Base-by-base conservation (phyloP, 2,113 vertebrate species). In the Sceloporus undulatus region DNA sequence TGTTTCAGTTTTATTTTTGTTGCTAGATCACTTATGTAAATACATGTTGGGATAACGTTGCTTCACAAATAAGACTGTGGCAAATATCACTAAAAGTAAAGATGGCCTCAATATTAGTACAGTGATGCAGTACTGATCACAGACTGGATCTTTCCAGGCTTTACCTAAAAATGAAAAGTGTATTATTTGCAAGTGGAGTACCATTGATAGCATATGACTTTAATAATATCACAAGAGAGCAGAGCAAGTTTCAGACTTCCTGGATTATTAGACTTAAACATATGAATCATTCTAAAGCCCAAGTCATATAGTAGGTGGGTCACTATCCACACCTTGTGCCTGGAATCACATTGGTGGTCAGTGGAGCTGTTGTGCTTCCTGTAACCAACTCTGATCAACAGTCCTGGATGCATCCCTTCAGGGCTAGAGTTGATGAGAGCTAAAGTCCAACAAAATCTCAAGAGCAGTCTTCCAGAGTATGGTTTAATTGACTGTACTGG, bases 181-280 rank as follows among this genome's bases (percentile, higher is more conserved):
- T 16, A 23, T 75, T 13, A 42, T 87, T 91, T 94, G 79, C 59
- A 86, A 56, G 86, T 40, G 6, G n/a, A 85, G 90, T 74, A 84
- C 23, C 23, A 81, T 54, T 5, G 7, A 59, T 3, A 25, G 4
- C 56, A 92, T 79, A 14, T 83, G 71, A 68, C 16, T 4, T 34
- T 65, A 91, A 40, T n/a, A 91, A 48, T 29, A 79, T 19, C 29
- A 77, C 7, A 79, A 59, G 6, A 59, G 54, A 34, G 40, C 40
- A 66, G 74, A 92, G 97, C 97, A 92, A 96, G 98, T 97, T 79
- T 93, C 65, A 87, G 9, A 86, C 40, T 66, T 91, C 48, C 21
- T 98, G 97, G 87, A 95, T 92, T 25, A 94, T 75, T 59, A 56
- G 9, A 79, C 48, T 56, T 81, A 4, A 0, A 56, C 0, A 89